Base-by-base conservation (phyloP, 2,888 invertebrate species). In the Clistopyga incitator region DNA sequence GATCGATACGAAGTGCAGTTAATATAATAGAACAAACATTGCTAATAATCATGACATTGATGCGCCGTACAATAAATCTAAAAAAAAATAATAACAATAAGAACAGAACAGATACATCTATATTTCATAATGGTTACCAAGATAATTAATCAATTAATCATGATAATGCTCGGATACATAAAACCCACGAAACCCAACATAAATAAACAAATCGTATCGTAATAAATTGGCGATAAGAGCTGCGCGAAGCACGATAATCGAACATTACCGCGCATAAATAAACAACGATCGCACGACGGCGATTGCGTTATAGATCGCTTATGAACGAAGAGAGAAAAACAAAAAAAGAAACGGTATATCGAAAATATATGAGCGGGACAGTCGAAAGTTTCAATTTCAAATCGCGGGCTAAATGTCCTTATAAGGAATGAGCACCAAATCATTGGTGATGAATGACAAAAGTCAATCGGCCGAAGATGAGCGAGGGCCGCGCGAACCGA, bases 361-460 rank as follows among this genome's bases (percentile, higher is more conserved):
- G 38, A 54, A 29, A 34, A 70, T 15, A 64, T 52, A 67, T 47
- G 67, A 72, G 61, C 72, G 72, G 52, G 38, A 78, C 65, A 29
- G 65, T 45, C 3, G 13, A 38, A 67, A 85, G 87, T 86, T 90
- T 87, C 85, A 86, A 88, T 88, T 91, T 90, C 87, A 88, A 91
- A 90, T 89, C 82, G 38, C 65, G 52, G 61, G 47, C 29, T 83
- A 88, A 90, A 91, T 91, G 89, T 82, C 92, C 92, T 89, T 92
- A 92, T 92, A 91, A 88, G 92, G 92, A 86, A 89, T 85, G 89
- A 89, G 84, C 81, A 84, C 42, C 72, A 84, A 84, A 34, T 52
- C 64, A 68, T 68, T 38, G 79, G 59, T 68, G 79, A 85, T 50
- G 71, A 82, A 80, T 85, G 81, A 80, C 76, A 82, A 74, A 75